Evolutionary conservation across 2,888 invertebrate species (phyloP), one percentile per base, ranked within the genome.

Genomic region (Sthenelais limicola): DNA sequence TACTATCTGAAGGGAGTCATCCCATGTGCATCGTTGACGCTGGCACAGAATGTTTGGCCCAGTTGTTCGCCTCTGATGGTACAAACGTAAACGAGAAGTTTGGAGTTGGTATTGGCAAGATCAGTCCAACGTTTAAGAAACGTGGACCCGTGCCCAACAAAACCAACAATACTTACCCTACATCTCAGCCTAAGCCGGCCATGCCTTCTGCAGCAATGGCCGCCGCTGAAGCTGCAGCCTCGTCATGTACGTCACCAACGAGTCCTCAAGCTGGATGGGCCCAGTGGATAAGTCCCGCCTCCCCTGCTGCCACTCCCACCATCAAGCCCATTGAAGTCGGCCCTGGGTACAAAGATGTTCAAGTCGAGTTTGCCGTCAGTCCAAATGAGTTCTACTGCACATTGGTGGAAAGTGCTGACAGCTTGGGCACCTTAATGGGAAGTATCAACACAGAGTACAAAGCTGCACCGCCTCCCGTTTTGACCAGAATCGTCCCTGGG

Each of bases 21-120:
- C 62, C 35, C 35, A 38, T 43, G 1, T 3, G 35, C 3, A 24
- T 62, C 5, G 28, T 38, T 3, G 2, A 24, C 4, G 38, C 35
- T 18, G 62, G 43, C 21, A 43, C 32, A 2, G 58, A 79, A 5
- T 82, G 81, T 62, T 71, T 76, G 5, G 79, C 83, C 18, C 78
- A 82, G 32, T 78, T 85, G 47, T 72, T 73, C 12, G 78, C 77
- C 66, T 76, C 74, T 38, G 73, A 78, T n/a, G 81, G 80, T 28
- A 75, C 67, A 21, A 79, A 77, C 62, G 51, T 85, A 24, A 84
- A 83, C 70, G 69, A 79, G 62, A 75, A 79, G 58, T 85, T 82
- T 76, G 82, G 82, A 9, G 9, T 38, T 26, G 38, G 24, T n/a
- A 24, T 21, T 2, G 2, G 43, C 1, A 62, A 35, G 24, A 35